Evolutionary conservation across 2,888 invertebrate genomes (phyloP), one percentile per base, ranked within the genome.

Genomic region (Caenorhabditis sulstoni): DNA sequence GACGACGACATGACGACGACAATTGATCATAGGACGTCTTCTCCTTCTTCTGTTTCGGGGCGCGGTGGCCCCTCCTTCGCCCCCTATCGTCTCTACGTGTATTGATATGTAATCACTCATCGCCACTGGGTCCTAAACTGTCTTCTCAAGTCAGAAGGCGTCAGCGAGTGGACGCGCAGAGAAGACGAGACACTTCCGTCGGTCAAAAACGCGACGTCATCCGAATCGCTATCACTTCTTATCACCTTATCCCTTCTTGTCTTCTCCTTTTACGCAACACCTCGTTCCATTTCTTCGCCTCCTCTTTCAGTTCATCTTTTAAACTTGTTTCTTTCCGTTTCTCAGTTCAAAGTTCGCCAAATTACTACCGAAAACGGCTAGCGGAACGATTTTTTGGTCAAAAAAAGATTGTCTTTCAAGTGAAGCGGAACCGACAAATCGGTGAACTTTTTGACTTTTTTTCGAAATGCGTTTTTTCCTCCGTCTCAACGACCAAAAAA

Each of bases 31-130:
- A 67, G 49, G 50, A 68, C 67, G 67, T 41, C 18, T 29, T 59
- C 39, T 41, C 29, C 18, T 29, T 59, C 39, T 41, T 57, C 57
- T 29, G 16, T 29, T 23, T 44, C 47, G 22, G 3, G 71, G 62
- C 62, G 71, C 57, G 55, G 71, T 64, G 55, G 55, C 70, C 70
- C 70, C 70, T 52, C 70, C 70, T 70, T n/a, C n/a, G n/a, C n/a
- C n/a, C n/a, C n/a, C 62, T 71, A 57, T 41, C 18, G n/a, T 58
- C 44, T 67, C 29, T 41, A 52, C 50, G 41, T 70, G 55, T 29
- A 16, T 47, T 35, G 47, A 55, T 57, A 49, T 47, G 65, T 44
- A 35, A 59, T 68, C 59, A 59, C 59, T 53, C 68, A 59, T 70
- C 29, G 29, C 29, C 29, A 29, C 52, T 61, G 70, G 53, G 70